Evolutionary conservation across 2,113 vertebrate species (phyloP).

Genomic region (Orcinus orca): DNA sequence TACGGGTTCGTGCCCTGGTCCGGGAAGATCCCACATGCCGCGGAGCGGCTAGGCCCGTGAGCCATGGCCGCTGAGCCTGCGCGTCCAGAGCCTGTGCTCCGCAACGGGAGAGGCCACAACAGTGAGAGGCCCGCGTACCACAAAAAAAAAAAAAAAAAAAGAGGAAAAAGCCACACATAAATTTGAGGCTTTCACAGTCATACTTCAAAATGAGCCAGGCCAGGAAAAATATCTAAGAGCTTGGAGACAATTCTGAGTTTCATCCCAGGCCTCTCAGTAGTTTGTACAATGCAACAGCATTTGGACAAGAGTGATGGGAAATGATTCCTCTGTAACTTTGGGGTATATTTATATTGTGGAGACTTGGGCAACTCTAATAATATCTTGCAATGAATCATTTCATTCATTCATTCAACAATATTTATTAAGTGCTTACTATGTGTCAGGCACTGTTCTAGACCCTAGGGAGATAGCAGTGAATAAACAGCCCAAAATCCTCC

Average conservation of each 20-base stretch:
- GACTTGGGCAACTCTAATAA: background rate
- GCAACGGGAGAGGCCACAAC: too few species aligned
- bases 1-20: too few species aligned
- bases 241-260: slow-evolving; percentile 44
- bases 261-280: background rate
- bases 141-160: background rate
- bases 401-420: background rate
- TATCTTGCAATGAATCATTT: background rate
- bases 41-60: too few species aligned
- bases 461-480: background rate
- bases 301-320: background rate
- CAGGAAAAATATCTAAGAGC: background rate
- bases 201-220: slow-evolving; percentile 5
- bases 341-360: background rate
- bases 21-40: too few species aligned
- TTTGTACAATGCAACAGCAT: background rate
- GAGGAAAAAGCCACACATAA: background rate
- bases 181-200: background rate
- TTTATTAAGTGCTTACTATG: background rate
- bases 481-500: background rate
- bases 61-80: too few species aligned
- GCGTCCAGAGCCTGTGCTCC: too few species aligned
- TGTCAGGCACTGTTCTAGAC: background rate
- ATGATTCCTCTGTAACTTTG: slow-evolving; percentile 36
- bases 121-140: too few species aligned